These are phyloP conservation scores for Anticlea derivata DNA, from an alignment of 2,888 invertebrate species.

Conservation along the genomic window DNA sequence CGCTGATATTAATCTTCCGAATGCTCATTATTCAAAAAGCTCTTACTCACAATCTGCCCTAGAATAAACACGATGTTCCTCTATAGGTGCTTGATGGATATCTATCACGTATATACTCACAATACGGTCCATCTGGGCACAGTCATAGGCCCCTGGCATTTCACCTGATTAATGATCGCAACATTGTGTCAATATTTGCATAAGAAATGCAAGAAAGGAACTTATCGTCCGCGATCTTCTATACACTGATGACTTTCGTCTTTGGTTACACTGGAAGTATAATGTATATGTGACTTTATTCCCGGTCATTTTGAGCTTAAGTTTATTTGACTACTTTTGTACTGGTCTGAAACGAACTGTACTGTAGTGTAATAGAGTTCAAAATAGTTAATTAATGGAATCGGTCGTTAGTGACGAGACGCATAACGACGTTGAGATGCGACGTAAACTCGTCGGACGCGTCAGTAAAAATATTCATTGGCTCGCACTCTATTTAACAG, in stretches of 20 bases:
- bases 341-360: conserved; percentile 40
- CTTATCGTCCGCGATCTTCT: conserved; percentile 72
- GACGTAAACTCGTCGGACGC: conserved; percentile 67
- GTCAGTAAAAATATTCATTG: conserved; percentile 83
- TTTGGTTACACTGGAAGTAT: conserved; percentile 44
- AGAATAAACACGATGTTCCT: conserved; percentile 32
- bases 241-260: conserved; percentile 64
- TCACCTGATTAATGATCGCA: conserved; percentile 77
- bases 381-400: conserved; percentile 35
- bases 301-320: conserved; percentile 34
- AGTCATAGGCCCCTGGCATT: conserved; percentile 61
- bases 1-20: conserved; percentile 11
- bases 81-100: conserved; percentile 57
- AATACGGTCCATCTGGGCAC: conserved; percentile 49
- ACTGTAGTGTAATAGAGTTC: conserved; percentile 40
- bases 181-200: conserved; percentile 82
- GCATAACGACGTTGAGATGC: conserved; percentile 45
- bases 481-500: conserved; percentile 80
- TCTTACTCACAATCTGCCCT: conserved; percentile 29
- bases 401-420: conserved; percentile 34
- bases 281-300: conserved; percentile 45
- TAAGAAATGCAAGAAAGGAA: conserved; percentile 78
- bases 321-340: conserved; percentile 31
- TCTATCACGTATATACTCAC: conserved; percentile 45
- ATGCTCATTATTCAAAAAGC: conserved; percentile 22